Base-by-base conservation (phyloP, 2,113 vertebrate species). In the Chaetura pelagica region DNA sequence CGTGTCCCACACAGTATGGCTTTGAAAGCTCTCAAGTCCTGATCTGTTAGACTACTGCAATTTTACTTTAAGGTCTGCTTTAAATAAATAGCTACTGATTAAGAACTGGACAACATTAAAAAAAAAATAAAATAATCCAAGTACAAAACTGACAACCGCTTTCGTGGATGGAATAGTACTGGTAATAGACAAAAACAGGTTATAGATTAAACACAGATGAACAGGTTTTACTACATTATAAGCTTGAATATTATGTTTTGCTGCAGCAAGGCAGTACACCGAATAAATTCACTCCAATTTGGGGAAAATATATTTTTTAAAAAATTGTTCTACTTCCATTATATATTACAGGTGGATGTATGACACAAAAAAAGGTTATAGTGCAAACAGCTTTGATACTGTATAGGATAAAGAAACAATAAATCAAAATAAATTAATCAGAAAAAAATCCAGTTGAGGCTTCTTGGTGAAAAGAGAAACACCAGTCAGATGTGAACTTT, bases 31-130 rank as follows among this genome's bases (percentile, higher is more conserved):
- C 8, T 27, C 11, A 35, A 24, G 1, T 38, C 2, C 2, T 66
- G 14, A 46, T 80, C n/a, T 85, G 16, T 55, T 72, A 72, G 6
- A 18, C 75, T 51, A 55, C 12, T 21, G 40, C 26, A 38, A 40
- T 81, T 90, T 80, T 73, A 32, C 14, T 57, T 85, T 6, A 38
- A 46, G 46, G 8, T 81, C 38, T 89, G 10, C 29, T 80, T 58
- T 91, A 93, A 94, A 71, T 75, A 72, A 18, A 40, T 32, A 46
- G 38, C 34, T 92, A 68, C 38, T 54, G 14, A 69, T 71, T 61
- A 80, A 58, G 54, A 40, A 22, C 8, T 66, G 10, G 21, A 62
- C 14, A 49, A 63, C 34, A 87, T 51, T 15, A 35, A 59, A 61
- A 59, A 90, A 90, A 64, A 64, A 42, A 20, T 10, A 59, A 90